phyloP scores from a whole-genome alignment of 2,888 invertebrate genomes.

The Arge pagana region DNA sequence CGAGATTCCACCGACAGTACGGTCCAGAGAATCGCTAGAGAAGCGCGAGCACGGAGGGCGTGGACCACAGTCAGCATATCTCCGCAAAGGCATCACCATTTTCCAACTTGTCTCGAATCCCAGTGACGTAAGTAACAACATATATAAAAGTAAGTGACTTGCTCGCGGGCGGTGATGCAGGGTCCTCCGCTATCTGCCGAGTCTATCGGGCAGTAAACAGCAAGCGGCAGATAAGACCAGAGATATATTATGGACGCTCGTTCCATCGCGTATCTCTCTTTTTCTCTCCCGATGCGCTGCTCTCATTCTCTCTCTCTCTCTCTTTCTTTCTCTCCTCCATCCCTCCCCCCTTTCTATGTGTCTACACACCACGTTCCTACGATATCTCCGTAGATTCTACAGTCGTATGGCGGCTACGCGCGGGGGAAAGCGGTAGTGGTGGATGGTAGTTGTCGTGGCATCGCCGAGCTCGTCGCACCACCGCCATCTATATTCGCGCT shows the following conservation, averaged over 20 bases:
- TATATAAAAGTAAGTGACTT: conserved; percentile 53
- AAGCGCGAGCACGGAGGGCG: neutral
- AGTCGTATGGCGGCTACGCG: too few relatives aligned
- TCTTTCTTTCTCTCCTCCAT: neutral
- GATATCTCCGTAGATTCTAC: conserved; percentile 7
- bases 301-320: conserved; percentile 31
- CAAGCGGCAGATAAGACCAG: conserved; percentile 56
- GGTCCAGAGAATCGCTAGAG: too few relatives aligned
- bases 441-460: conserved; percentile 25
- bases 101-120: conserved; percentile 53
- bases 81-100: conserved; percentile 46
- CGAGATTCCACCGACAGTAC: too few relatives aligned
- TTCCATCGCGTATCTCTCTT: conserved; percentile 43
- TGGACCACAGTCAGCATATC: conserved; percentile 40
- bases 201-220: conserved; percentile 59
- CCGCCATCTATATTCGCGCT: conserved; percentile 21
- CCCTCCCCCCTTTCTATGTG: neutral
- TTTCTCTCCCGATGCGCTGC: too few relatives aligned
- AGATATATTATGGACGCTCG: conserved; percentile 55
- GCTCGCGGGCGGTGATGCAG: conserved; percentile 34
- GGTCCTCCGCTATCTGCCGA: conserved; percentile 49
- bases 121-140: conserved; percentile 51
- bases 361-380: conserved; percentile 8
- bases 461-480: conserved; percentile 21
- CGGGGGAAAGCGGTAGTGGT: too few relatives aligned